Percentiles rank a stretch among this genome's conserved stretches.
Conservation (phyloP, 2,797 vertebrate species). For the Myotis findleyi region DNA sequence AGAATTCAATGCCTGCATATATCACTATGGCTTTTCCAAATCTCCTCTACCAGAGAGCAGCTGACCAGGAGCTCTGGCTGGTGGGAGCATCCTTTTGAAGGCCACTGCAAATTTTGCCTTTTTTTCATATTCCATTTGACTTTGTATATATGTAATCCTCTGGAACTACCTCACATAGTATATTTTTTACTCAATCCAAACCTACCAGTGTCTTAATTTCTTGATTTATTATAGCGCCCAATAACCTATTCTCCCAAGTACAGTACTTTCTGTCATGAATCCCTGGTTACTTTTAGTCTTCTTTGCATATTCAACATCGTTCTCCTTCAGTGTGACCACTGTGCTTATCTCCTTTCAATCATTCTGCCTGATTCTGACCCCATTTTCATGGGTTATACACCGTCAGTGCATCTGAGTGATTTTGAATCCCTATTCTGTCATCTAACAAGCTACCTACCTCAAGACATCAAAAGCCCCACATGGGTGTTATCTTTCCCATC, state of each 20-base stretch:
- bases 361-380: neutral
- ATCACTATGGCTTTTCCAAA: neutral
- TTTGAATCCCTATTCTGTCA: neutral
- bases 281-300: neutral
- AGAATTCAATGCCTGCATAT: neutral
- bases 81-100: neutral
- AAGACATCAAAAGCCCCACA: constrained; percentile 9
- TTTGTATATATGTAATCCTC: neutral
- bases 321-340: neutral
- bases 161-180: neutral
- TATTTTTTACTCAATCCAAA: neutral
- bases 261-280: neutral
- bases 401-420: neutral
- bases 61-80: neutral
- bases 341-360: neutral
- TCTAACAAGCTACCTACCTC: neutral
- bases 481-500: neutral
- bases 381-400: neutral
- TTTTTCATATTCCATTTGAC: neutral
- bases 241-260: constrained; percentile 16
- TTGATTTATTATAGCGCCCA: neutral
- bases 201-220: neutral
- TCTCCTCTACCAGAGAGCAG: neutral
- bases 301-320: neutral
- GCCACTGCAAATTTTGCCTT: neutral